Evolutionary conservation across 2,797 vertebrate species (phyloP).

Genomic region (Meriones psammophilus): DNA sequence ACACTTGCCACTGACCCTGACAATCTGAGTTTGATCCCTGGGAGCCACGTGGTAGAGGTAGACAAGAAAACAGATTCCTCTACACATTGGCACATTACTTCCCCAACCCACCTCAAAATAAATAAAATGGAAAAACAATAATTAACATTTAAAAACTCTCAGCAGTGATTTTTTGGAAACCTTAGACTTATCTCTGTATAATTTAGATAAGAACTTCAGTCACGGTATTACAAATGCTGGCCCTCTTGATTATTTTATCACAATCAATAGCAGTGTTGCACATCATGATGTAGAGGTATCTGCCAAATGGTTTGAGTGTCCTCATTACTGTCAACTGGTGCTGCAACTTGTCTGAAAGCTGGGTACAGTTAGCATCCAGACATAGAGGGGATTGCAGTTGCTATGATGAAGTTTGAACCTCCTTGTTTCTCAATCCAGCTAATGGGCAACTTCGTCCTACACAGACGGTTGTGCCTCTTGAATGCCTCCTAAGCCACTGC

Average conservation of each 20-base stretch:
- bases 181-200: not conserved
- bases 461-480: not conserved
- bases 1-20: not conserved
- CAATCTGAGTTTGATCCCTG: not conserved
- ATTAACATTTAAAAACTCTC: not conserved
- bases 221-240: not conserved
- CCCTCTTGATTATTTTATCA: not conserved
- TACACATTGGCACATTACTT: not conserved
- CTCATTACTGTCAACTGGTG: not conserved
- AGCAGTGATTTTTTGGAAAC: not conserved
- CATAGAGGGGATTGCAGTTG: not conserved
- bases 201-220: not conserved
- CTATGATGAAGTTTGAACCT: not conserved
- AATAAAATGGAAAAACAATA: not conserved
- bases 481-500: not conserved
- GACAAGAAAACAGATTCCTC: not conserved
- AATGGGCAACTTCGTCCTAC: not conserved
- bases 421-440: not conserved
- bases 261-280: not conserved
- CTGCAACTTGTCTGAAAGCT: not conserved
- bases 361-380: not conserved
- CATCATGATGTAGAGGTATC: not conserved
- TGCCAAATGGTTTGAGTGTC: not conserved
- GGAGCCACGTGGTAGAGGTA: not conserved
- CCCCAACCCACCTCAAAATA: not conserved